Percentiles rank a stretch among this genome's conserved stretches.
These are phyloP conservation scores for Conus betulinus DNA, from an alignment of 1,140 invertebrate genomes.

Conservation along the genomic window DNA sequence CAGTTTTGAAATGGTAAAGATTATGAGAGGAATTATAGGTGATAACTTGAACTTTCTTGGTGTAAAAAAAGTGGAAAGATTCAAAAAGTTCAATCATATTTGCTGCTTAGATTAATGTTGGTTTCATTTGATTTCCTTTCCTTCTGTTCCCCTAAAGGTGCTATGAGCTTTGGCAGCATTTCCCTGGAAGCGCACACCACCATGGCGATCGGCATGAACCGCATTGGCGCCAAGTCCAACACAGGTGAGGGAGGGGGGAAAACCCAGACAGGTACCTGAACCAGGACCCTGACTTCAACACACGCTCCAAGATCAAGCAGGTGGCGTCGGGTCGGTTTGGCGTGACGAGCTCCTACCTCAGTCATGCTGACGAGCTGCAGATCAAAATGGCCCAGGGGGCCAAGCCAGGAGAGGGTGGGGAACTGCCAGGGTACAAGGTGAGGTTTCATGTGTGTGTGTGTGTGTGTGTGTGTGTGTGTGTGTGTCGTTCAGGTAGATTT, in stretches of 20 bases:
- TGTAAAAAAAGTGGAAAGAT: too few species aligned
- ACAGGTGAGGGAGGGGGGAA: constrained; percentile 95
- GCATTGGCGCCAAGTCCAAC: constrained; percentile 96
- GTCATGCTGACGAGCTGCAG: constrained; percentile 85
- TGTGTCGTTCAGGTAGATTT: too few species aligned
- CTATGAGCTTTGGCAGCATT: constrained; percentile 96
- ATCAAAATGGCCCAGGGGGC: constrained; percentile 77
- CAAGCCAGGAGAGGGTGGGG: constrained; percentile 76
- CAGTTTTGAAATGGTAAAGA: too few species aligned
- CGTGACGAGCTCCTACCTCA: constrained; percentile 96
- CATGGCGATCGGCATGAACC: constrained; percentile 97
- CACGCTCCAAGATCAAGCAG: constrained; percentile 84
- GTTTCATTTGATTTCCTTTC: neutral
- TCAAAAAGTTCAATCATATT: neutral
- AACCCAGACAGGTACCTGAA: constrained; percentile 87
- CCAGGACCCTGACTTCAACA: constrained; percentile 82
- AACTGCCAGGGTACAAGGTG: constrained; percentile 76
- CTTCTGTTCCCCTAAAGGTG: constrained; percentile 77
- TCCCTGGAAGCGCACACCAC: constrained; percentile 96
- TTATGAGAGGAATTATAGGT: too few species aligned
- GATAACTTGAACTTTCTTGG: too few species aligned
- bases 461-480: too few species aligned
- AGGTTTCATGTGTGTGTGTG: neutral
- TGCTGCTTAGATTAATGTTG: neutral
- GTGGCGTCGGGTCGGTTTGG: constrained; percentile 99